These are phyloP conservation scores for Clanis bilineata DNA, from an alignment of 2,888 invertebrate genomes.

Conservation along the genomic window DNA sequence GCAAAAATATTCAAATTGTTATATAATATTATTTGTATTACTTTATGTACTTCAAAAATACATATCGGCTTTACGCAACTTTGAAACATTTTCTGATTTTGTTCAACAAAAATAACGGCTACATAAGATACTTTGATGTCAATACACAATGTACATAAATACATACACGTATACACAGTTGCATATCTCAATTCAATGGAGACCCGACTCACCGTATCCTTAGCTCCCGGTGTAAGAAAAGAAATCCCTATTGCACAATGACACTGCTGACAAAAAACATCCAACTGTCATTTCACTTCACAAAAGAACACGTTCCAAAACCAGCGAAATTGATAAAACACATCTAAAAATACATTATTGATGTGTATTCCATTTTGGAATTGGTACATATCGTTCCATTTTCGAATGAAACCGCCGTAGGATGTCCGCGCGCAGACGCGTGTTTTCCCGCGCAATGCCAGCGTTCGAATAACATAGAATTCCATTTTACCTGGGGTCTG, in stretches of 20 bases:
- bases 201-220: conserved; percentile 65
- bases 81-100: not conserved
- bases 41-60: too few relatives aligned
- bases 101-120: not conserved
- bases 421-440: conserved; percentile 48
- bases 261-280: conserved; percentile 48
- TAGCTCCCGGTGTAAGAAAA: conserved; percentile 51
- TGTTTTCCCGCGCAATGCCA: conserved; percentile 76
- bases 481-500: conserved; percentile 68
- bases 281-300: conserved; percentile 54
- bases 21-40: not conserved
- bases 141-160: conserved; percentile 23
- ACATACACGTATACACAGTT: conserved; percentile 28
- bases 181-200: conserved; percentile 44
- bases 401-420: conserved; percentile 44
- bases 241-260: conserved; percentile 71
- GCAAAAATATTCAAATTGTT: too few relatives aligned
- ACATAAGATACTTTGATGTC: not conserved
- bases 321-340: conserved; percentile 29
- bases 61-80: not conserved
- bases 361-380: conserved; percentile 25
- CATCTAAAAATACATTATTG: conserved; percentile 17
- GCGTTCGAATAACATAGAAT: conserved; percentile 71
- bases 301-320: conserved; percentile 41
- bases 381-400: conserved; percentile 18